A percentile compares a stretch with the other conserved stretches of the same genome.
Conservation (phyloP, 2,797 vertebrate species). For the Mormyrops boulengeri region DNA sequence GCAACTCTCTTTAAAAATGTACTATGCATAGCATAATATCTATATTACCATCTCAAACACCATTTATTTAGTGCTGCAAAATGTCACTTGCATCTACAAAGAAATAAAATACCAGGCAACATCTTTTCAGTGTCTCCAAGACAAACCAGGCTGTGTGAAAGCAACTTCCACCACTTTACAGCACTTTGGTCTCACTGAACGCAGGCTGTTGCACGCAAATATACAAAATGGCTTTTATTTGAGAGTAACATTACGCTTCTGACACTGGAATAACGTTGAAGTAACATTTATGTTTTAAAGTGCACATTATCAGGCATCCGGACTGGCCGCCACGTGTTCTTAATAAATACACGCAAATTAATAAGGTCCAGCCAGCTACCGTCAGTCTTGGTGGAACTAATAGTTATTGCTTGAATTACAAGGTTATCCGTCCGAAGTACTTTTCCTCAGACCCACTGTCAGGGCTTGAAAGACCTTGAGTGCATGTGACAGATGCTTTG, state of each 20-base stretch:
- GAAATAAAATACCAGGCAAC: conserved; percentile 27
- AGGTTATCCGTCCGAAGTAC: not conserved
- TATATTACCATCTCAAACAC: conserved; percentile 37
- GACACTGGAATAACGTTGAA: conserved; percentile 35
- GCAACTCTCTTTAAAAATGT: conserved; percentile 47
- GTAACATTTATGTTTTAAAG: conserved; percentile 65
- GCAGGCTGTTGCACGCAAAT: conserved; percentile 42
- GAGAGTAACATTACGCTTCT: conserved; percentile 19
- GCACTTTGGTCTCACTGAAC: conserved; percentile 84
- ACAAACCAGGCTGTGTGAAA: conserved; percentile 69
- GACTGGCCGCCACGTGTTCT: conserved; percentile 56
- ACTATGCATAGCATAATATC: conserved; percentile 38
- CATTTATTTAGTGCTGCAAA: conserved; percentile 43
- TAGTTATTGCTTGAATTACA: conserved; percentile 62
- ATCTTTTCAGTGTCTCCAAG: conserved; percentile 47
- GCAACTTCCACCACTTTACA: conserved; percentile 66
- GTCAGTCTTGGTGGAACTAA: conserved; percentile 65
- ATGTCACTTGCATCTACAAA: conserved; percentile 26
- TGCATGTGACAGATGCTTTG: not conserved
- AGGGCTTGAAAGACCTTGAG: conserved; percentile 10
- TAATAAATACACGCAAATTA: conserved; percentile 45
- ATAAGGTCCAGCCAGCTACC: conserved; percentile 64
- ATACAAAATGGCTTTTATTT: conserved; percentile 44
- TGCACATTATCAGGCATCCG: conserved; percentile 71
- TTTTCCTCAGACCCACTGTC: not conserved